phyloP scores from a whole-genome alignment of 2,888 invertebrate genomes.

The Apodemia hepburni region DNA sequence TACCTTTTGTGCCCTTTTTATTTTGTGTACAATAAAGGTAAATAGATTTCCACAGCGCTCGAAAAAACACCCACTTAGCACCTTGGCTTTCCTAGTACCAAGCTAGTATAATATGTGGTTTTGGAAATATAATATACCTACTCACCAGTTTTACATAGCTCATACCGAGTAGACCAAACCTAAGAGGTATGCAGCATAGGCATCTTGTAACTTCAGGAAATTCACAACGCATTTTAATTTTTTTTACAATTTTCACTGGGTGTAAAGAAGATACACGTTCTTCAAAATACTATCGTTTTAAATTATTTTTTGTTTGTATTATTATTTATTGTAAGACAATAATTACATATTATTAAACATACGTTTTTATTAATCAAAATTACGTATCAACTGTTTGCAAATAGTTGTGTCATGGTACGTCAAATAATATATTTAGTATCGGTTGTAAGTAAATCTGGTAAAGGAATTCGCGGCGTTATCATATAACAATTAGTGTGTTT shows the following conservation, averaged over 20 bases:
- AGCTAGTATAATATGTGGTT: background rate
- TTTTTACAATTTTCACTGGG: background rate
- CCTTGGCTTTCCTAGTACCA: no score
- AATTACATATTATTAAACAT: no score
- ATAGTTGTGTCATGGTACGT: background rate
- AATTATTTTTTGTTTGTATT: no score
- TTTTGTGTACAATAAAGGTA: no score
- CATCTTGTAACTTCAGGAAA: constrained; percentile 21
- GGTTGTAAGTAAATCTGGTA: background rate
- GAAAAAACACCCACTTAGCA: no score
- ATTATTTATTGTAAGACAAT: no score
- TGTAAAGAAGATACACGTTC: background rate
- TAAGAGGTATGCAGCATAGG: constrained; percentile 30
- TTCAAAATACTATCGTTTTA: no score
- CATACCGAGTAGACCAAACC: constrained; percentile 26
- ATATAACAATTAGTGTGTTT: background rate
- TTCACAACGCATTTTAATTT: background rate
- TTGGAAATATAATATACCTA: background rate
- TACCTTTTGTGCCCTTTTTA: no score
- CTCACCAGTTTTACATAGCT: constrained; percentile 24
- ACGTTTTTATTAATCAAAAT: background rate
- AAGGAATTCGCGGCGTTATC: background rate
- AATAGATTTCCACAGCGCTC: no score
- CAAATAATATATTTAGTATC: background rate
- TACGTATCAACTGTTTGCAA: background rate